Percentiles rank a stretch among this genome's conserved stretches.
Evolutionary conservation across 2,888 invertebrate species (phyloP).

Genomic region (Lepeophtheirus nordmannii): DNA sequence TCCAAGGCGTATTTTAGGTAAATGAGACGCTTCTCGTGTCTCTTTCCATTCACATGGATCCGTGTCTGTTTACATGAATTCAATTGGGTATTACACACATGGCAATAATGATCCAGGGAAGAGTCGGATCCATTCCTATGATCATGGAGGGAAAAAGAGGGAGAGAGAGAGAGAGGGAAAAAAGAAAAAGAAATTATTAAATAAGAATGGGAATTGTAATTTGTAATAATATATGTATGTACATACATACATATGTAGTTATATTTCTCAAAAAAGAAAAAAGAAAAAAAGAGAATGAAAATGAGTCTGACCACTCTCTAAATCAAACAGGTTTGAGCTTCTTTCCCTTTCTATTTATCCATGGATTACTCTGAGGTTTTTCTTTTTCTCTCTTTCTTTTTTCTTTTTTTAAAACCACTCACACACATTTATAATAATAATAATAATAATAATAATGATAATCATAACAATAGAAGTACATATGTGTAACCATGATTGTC

Average conservation of each 20-base stretch:
- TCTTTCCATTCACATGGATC: conserved; percentile 22
- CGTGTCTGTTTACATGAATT: conserved; percentile 18
- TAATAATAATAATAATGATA: no score
- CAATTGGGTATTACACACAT: conserved; percentile 21
- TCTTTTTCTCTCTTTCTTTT: no score
- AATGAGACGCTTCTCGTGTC: conserved; percentile 20
- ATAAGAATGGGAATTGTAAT: no score
- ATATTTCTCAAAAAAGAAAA: background rate
- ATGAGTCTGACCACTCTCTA: conserved; percentile 2
- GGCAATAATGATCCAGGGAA: conserved; percentile 17
- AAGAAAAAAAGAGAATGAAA: background rate
- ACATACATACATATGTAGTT: no score
- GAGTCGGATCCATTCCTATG: background rate
- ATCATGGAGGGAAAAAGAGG: no score
- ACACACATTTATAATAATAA: no score
- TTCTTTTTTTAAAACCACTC: no score
- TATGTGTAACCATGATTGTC: background rate
- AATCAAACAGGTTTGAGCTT: conserved; percentile 4
- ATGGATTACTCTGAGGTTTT: background rate
- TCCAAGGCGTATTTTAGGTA: conserved; percentile 17
- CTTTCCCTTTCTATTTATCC: background rate
- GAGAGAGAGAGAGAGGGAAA: no score
- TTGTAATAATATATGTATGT: no score
- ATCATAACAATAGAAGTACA: no score
- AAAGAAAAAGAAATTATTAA: no score